phyloP scores from a whole-genome alignment of 37 sponge, comb jelly and placozoan species.

The Diacarnus erythraeanus region DNA sequence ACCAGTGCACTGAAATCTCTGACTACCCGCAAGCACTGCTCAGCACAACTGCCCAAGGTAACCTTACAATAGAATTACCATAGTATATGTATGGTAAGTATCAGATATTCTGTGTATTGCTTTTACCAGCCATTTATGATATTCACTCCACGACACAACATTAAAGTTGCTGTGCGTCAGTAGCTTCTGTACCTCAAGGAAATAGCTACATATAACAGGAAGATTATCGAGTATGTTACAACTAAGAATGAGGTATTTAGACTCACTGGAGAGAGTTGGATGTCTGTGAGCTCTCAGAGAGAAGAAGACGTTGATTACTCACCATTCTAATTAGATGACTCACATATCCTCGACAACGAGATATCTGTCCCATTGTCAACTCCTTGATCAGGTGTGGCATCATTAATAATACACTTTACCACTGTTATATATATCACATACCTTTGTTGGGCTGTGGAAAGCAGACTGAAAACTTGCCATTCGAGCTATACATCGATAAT shows the following conservation, averaged over 20 bases:
- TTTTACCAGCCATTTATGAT: constrained; percentile 16
- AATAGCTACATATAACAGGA: neutral
- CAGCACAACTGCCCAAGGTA: constrained; percentile 10
- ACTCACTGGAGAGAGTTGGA: neutral
- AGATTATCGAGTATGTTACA: neutral
- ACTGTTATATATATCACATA: too few species aligned
- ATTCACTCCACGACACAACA: neutral
- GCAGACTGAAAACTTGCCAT: constrained; percentile 32
- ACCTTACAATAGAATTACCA: too few species aligned
- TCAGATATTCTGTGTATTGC: too few species aligned
- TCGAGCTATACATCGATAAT: constrained; percentile 35
- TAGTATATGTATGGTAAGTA: too few species aligned
- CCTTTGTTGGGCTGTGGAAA: constrained; percentile 56
- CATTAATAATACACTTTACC: too few species aligned
- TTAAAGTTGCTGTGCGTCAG: neutral
- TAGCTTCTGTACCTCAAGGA: neutral
- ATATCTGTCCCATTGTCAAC: constrained; percentile 19
- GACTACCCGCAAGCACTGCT: constrained; percentile 11
- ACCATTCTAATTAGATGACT: constrained; percentile 22
- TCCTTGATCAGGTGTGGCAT: constrained; percentile 44
- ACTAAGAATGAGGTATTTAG: neutral
- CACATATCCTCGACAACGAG: constrained; percentile 37
- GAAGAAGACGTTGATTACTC: constrained; percentile 11
- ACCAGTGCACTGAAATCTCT: neutral
- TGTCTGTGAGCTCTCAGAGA: neutral